Base-by-base conservation (phyloP, 2,113 vertebrate species). In the Thamnaconus septentrionalis region DNA sequence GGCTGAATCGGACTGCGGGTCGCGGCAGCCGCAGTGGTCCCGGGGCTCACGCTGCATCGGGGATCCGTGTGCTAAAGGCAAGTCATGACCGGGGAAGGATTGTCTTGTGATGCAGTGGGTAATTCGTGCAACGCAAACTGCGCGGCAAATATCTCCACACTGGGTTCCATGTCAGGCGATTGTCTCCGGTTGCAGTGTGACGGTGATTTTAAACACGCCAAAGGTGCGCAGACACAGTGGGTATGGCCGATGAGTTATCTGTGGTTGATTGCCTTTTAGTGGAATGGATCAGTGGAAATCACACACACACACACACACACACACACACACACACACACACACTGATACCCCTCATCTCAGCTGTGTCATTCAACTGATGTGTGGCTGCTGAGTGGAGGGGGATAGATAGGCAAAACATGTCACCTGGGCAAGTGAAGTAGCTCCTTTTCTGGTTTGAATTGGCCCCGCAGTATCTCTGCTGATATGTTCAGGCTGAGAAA, bases 1-100 rank as follows among this genome's bases (percentile, higher is more conserved):
- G 83, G 67, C 85, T 83, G 56, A 81, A 75, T 44, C 88, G 56
- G 71, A 64, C 80, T 53, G 83, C 85, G 46, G 83, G 70, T 85
- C 89, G 83, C 57, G 87, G 86, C 61, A 82, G 82, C 76, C 89
- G 83, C 87, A 72, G 61, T 55, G 87, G 82, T 76, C 74, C 82
- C 0, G 85, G 84, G 71, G 71, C 78, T 79, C 88, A 81, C 9
- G 80, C 85, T 57, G 84, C 79, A 41, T 86, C 91, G 5, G 92
- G 91, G 64, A 93, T 93, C 72, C 90, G 92, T 54, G 92, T 93
- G 69, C 71, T 93, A 64, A 93, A 93, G 92, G 92, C 89, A 90
- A 71, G 83, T 85, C 66, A 52, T 53, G 6, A 11, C 6, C 54
- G 18, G 56, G 4, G 31, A 54, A 5, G 8, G 47, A 1, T 7